phyloP scores from a whole-genome alignment of 2,888 invertebrate genomes.

The Sinohyriopsis cumingii region DNA sequence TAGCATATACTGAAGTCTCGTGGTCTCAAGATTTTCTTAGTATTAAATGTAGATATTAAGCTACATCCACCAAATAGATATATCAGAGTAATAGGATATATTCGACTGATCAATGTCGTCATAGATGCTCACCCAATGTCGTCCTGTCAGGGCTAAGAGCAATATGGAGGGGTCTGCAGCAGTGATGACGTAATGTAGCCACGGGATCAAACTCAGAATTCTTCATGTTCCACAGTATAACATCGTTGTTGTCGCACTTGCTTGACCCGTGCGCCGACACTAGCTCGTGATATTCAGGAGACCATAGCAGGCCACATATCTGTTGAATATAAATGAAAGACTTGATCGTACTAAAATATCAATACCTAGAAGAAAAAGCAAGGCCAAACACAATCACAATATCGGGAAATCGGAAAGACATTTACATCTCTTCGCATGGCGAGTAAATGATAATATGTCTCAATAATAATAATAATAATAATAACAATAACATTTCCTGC shows the following conservation, averaged over 20 bases:
- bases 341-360: neutral
- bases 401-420: too few relatives aligned
- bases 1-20: too few relatives aligned
- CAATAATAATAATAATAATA: neutral
- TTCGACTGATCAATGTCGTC: too few relatives aligned
- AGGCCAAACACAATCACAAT: too few relatives aligned
- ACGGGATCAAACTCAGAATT: slow-evolving; percentile 40
- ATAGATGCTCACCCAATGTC: slow-evolving; percentile 40
- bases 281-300: slow-evolving; percentile 50
- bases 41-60: too few relatives aligned
- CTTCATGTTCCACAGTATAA: slow-evolving; percentile 48
- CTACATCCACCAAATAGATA: too few relatives aligned
- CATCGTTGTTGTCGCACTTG: slow-evolving; percentile 44
- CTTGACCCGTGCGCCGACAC: slow-evolving; percentile 49
- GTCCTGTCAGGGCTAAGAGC: slow-evolving; percentile 50
- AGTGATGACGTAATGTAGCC: slow-evolving; percentile 42
- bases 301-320: slow-evolving; percentile 55
- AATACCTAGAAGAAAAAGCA: neutral
- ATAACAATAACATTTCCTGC: too few relatives aligned
- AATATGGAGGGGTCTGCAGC: slow-evolving; percentile 45
- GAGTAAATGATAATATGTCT: neutral
- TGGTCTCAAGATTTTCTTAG: too few relatives aligned
- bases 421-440: too few relatives aligned
- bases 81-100: too few relatives aligned
- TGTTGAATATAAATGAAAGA: slow-evolving; percentile 6